A percentile compares a stretch with the other conserved stretches of the same genome.
Conservation (phyloP, 1,140 invertebrate genomes). For the Bombus pascuorum region DNA sequence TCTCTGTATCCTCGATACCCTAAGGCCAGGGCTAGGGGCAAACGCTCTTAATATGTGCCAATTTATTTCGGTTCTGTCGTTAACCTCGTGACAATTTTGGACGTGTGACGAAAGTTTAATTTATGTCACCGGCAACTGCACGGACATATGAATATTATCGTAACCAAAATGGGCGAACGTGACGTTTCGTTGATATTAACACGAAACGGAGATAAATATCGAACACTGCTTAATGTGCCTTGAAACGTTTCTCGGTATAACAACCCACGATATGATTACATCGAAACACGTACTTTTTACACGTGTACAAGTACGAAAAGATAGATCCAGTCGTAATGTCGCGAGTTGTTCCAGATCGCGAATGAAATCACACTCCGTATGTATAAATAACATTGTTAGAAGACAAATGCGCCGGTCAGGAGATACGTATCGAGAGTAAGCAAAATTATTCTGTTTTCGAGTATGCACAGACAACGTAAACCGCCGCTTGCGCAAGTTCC, state of each 20-base stretch:
- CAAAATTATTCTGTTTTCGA: background rate
- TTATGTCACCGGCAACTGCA: background rate
- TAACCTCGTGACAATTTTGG: background rate
- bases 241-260: background rate
- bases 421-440: conserved; percentile 14
- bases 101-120: background rate
- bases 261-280: background rate
- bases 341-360: conserved; percentile 14
- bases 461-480: background rate
- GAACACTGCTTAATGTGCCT: background rate
- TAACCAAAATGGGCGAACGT: background rate
- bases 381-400: background rate
- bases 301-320: background rate
- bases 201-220: background rate
- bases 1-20: conserved; percentile 15
- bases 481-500: background rate
- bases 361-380: conserved; percentile 10
- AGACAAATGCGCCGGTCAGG: background rate
- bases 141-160: background rate
- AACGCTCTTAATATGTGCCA: background rate
- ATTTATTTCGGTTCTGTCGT: conserved; percentile 35
- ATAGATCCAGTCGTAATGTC: conserved; percentile 2
- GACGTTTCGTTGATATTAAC: too few species aligned
- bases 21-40: conserved; percentile 5
- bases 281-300: background rate